Base-by-base conservation (phyloP, 2,797 vertebrate species). In the Simalia tracyae region DNA sequence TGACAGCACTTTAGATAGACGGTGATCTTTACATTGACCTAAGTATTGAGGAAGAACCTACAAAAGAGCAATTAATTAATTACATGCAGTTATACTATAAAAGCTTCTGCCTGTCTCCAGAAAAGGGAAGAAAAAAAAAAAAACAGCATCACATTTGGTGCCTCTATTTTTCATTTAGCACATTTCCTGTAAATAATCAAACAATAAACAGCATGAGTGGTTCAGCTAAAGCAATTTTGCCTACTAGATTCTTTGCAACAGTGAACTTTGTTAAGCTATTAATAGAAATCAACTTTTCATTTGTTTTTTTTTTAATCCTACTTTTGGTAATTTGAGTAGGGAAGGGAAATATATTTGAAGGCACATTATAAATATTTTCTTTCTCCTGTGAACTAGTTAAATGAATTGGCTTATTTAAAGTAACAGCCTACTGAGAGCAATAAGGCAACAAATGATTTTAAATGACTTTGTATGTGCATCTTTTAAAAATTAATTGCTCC, bases 401-500 rank as follows among this genome's bases (percentile, higher is more conserved):
- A 31, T 7, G 46, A 10, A 86, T 57, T 64, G 1, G 19, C 64
- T 95, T 86, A 36, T 94, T 96, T 90, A 22, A 90, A 72, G 46
- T 24, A 91, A 31, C 46, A 63, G 84, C 91, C 91, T 87, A 22
- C n/a, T 84, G 90, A 89, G 92, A 50, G 0, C 54, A 28, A 59
- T 2, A 92, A 1, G 50, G 5, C 5, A 92, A 64, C n/a, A 11
- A 87, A 60, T 26, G 84, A 88, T 94, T 94, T 86, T 59, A 56
- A 89, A 91, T 28, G 0, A 36, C 31, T 86, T 26, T 56, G 84
- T 93, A 84, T 11, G 15, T 60, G 2, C 88, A 9, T 60, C 14
- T 87, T 94, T 94, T 92, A 85, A 92, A 89, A 92, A 93, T 93
- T 93, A 66, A 89, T 94, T 93, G 87, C 8, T 26, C 5, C 76